These are phyloP conservation scores for Pteruthius melanotis DNA, from an alignment of 2,113 vertebrate genomes.

Conservation along the genomic window DNA sequence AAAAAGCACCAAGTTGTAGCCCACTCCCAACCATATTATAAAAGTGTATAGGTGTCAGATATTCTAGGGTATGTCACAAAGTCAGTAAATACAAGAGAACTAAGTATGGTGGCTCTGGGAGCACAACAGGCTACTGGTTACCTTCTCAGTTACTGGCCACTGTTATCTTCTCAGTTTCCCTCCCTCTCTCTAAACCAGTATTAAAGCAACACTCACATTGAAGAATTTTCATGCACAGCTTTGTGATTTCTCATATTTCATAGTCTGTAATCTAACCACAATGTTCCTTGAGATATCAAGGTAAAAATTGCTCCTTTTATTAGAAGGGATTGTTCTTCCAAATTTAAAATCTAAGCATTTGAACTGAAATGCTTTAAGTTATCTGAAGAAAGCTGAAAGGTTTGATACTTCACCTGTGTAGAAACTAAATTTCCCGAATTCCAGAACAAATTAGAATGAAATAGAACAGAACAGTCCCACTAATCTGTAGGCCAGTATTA, in stretches of 20 bases:
- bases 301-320: neutral
- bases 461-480: neutral
- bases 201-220: neutral
- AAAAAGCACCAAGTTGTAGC: neutral
- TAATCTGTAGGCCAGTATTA: neutral
- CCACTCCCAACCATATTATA: neutral
- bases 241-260: neutral
- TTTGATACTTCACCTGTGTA: neutral
- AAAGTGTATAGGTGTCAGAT: neutral
- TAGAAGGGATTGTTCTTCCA: neutral
- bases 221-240: neutral
- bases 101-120: neutral
- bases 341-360: neutral
- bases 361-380: neutral
- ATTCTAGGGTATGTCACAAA: neutral
- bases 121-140: neutral
- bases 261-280: neutral
- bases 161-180: neutral
- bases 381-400: neutral
- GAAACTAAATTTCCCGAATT: neutral
- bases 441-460: neutral
- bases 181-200: neutral
- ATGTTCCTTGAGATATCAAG: neutral
- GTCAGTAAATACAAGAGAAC: neutral
- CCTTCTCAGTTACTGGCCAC: neutral